phyloP scores from a whole-genome alignment of 2,113 vertebrate genomes.

The Calyptommatus sinebrachiatus region DNA sequence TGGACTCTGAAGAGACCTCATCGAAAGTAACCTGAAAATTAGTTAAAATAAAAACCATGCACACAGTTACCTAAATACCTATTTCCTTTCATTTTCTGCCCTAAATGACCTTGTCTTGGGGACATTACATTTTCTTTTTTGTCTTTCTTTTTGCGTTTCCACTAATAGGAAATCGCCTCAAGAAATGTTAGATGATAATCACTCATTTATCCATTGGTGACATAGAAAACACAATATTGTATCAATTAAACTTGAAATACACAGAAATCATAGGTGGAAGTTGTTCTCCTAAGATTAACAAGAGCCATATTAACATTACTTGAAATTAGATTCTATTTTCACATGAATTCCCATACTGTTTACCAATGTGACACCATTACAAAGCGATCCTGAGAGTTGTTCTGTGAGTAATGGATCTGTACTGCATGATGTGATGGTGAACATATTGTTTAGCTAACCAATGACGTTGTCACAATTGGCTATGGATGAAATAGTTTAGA shows the following conservation, averaged over 20 bases:
- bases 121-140: slow-evolving; percentile 68
- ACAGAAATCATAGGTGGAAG: not conserved
- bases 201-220: slow-evolving; percentile 55
- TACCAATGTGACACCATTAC: not conserved
- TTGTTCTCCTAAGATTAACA: not conserved
- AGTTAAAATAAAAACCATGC: slow-evolving; percentile 85
- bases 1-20: slow-evolving; percentile 75
- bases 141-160: slow-evolving; percentile 69
- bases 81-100: slow-evolving; percentile 77
- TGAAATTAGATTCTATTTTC: not conserved
- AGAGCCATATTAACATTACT: not conserved
- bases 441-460: not conserved
- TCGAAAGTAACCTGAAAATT: slow-evolving; percentile 86
- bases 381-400: no score
- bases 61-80: slow-evolving; percentile 74
- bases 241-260: slow-evolving; percentile 16
- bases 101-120: slow-evolving; percentile 67
- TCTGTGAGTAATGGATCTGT: no score
- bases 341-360: not conserved
- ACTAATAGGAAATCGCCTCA: slow-evolving; percentile 61
- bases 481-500: not conserved
- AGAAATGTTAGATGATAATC: slow-evolving; percentile 64
- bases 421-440: not conserved
- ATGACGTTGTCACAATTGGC: not conserved
- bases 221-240: slow-evolving; percentile 65